Evolutionary conservation across 2,888 invertebrate genomes (phyloP).

Genomic region (Leptopilina syphax): DNA sequence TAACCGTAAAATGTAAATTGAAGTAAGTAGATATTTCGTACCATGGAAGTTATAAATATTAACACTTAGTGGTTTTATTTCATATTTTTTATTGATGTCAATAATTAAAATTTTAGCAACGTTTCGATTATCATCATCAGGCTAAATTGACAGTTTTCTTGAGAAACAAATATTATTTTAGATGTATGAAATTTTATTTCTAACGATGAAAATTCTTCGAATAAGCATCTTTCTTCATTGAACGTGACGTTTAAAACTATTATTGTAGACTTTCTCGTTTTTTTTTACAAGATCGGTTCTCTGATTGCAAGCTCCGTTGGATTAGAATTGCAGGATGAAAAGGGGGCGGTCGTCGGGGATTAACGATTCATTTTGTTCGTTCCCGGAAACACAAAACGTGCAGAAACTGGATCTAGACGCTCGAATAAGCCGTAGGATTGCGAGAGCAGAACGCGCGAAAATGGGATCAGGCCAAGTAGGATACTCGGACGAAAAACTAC

Average conservation of each 20-base stretch:
- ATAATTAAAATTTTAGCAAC: too few species aligned
- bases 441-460: conserved; percentile 50
- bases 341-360: conserved; percentile 28
- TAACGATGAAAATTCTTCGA: neutral
- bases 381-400: conserved; percentile 37
- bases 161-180: too few species aligned
- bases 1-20: too few species aligned
- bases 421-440: conserved; percentile 55
- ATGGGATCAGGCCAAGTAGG: conserved; percentile 62
- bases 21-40: too few species aligned
- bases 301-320: conserved; percentile 33
- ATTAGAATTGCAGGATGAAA: conserved; percentile 34
- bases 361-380: conserved; percentile 40
- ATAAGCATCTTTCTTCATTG: conserved; percentile 4
- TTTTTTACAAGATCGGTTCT: conserved; percentile 31
- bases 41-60: too few species aligned
- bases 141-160: too few species aligned
- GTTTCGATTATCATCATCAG: too few species aligned
- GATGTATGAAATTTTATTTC: neutral
- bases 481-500: conserved; percentile 55
- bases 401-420: conserved; percentile 55
- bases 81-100: too few species aligned
- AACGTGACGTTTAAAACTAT: conserved; percentile 34
- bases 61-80: too few species aligned
- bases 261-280: conserved; percentile 1